Conservation (phyloP, 2,797 vertebrate species). For the Melanotaenia parkinsoni region DNA sequence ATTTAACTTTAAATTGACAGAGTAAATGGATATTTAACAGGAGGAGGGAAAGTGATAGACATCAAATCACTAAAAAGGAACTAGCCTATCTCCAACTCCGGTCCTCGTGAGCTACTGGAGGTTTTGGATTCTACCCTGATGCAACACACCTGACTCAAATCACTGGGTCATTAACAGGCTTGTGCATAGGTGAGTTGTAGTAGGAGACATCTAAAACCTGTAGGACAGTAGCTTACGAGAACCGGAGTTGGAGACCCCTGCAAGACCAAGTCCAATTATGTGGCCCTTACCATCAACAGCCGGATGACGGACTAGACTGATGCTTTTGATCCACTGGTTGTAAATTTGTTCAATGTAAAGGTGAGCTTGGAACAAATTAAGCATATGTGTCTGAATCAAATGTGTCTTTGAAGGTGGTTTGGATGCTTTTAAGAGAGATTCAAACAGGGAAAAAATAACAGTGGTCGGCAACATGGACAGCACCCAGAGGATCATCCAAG, state of each 20-base stretch:
- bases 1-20: slow-evolving; percentile 56
- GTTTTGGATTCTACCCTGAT: too few species aligned
- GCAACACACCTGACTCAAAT: too few species aligned
- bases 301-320: slow-evolving; percentile 31
- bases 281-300: slow-evolving; percentile 46
- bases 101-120: too few species aligned
- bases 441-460: slow-evolving; percentile 5
- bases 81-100: slow-evolving; percentile 27
- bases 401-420: background rate
- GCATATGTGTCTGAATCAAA: background rate
- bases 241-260: too few species aligned
- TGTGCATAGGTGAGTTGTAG: too few species aligned
- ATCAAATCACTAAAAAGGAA: slow-evolving; percentile 65
- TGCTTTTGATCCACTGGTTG: slow-evolving; percentile 33
- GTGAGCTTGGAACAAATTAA: background rate
- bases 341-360: slow-evolving; percentile 1
- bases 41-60: slow-evolving; percentile 59
- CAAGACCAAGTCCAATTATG: slow-evolving; percentile 19
- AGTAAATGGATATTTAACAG: slow-evolving; percentile 58
- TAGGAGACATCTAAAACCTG: too few species aligned
- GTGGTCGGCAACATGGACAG: slow-evolving; percentile 76
- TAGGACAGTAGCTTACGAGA: too few species aligned
- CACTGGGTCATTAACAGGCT: too few species aligned
- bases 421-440: background rate
- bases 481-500: slow-evolving; percentile 69